These are phyloP conservation scores for Chiloscyllium punctatum DNA, from an alignment of 2,797 vertebrate species.

Conservation along the genomic window DNA sequence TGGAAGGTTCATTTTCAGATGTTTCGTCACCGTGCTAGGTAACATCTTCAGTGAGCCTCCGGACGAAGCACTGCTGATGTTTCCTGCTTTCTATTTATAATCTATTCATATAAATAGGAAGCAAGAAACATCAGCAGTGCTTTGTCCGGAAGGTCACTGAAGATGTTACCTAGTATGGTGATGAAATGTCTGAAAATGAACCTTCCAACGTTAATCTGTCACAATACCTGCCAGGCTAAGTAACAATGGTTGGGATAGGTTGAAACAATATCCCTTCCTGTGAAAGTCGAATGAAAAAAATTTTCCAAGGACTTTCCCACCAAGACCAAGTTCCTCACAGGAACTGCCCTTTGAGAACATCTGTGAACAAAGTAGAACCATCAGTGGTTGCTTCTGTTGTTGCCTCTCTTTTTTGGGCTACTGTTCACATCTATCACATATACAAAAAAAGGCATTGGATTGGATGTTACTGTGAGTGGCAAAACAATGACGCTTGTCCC, in stretches of 20 bases:
- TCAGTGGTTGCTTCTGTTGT: background rate
- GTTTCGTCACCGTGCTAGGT: no score
- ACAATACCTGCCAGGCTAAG: background rate
- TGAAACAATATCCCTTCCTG: background rate
- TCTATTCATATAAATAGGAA: no score
- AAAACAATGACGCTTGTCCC: background rate
- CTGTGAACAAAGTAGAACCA: background rate
- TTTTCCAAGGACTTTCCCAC: background rate
- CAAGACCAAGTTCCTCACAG: background rate
- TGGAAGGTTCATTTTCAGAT: no score
- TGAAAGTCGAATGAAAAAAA: background rate
- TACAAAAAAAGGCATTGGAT: background rate
- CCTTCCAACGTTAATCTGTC: background rate
- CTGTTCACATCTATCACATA: background rate
- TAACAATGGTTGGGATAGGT: background rate
- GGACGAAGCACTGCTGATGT: no score
- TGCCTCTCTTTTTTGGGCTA: background rate
- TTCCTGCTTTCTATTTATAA: no score
- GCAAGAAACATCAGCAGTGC: no score
- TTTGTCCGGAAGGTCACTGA: no score
- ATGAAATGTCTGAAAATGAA: no score
- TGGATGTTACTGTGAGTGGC: background rate
- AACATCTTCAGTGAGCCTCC: no score
- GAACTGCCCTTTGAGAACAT: background rate
- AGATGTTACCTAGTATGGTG: no score